Conservation (phyloP, 2,113 vertebrate genomes). For the Podiceps cristatus region DNA sequence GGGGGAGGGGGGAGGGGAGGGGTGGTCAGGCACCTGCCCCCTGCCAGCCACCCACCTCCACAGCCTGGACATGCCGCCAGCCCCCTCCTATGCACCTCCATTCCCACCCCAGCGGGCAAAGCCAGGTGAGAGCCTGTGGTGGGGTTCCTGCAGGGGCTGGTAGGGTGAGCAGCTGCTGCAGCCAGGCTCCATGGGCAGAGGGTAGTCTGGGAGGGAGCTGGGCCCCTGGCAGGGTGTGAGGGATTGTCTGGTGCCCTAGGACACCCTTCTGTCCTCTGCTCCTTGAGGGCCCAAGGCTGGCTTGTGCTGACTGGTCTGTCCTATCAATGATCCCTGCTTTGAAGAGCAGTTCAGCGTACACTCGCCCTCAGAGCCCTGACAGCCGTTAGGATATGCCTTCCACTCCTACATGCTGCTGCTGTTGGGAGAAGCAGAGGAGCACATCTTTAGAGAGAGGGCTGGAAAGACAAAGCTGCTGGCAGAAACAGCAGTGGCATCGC, state of each 20-base stretch:
- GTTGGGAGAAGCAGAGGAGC: not conserved
- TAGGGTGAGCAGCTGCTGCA: not conserved
- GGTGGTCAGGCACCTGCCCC: not conserved
- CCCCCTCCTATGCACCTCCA: not conserved
- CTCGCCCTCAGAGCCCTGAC: not conserved
- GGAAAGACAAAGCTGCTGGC: not conserved
- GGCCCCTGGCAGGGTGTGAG: fast-evolving
- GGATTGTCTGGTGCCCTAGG: not conserved
- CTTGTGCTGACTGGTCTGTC: not conserved
- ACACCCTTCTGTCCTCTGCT: not conserved
- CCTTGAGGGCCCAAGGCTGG: not conserved
- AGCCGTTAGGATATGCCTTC: fast-evolving
- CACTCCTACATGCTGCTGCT: not conserved
- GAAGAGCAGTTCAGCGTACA: not conserved
- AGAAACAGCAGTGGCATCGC: not conserved
- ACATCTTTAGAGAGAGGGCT: not conserved
- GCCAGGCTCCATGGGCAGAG: not conserved
- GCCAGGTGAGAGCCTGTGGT: not conserved
- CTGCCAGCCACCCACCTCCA: not conserved
- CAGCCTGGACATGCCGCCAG: not conserved
- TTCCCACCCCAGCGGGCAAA: not conserved
- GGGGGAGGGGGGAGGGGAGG: not conserved
- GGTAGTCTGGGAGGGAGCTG: not conserved
- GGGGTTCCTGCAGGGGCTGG: not conserved
- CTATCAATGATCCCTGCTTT: not conserved